Evolutionary conservation across 2,113 vertebrate species (phyloP), one percentile per base, ranked within the genome.

Genomic region (Paradisaea rubra): DNA sequence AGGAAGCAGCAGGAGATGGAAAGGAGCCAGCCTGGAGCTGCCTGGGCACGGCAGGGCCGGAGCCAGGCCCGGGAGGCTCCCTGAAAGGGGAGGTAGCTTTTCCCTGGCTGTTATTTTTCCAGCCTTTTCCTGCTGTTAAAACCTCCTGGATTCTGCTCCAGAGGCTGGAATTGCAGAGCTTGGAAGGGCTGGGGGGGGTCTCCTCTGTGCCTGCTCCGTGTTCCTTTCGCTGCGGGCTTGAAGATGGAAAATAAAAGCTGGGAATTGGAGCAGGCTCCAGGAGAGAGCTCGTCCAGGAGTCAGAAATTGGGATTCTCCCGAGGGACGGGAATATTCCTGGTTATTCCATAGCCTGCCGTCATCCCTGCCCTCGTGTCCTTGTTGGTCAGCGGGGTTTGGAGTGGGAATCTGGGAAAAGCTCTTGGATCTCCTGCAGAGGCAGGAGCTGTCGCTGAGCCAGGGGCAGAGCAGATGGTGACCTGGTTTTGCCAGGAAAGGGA

Each of bases 391-490:
- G 10, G 59, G 59, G 28, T 7, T 7, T 42, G 74, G 18, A 15
- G 24, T 3, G 49, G 76, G 50, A 25, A 66, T 45, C 1, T 9
- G 10, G 73, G 79, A 39, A 20, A 30, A n/a, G 83, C 8, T 1
- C 35, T 7, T 37, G 79, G 18, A 22, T 57, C 59, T 92, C 86
- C 64, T 31, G 89, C 83, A 66, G 86, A 63, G 74, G 57, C 93
- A 53, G 94, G 74, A 53, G 28, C 93, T 92, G 95, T 53, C 24
- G 5, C 37, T 12, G 15, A 64, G 89, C 82, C 91, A 71, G 88
- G 37, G 88, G 78, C 77, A 84, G 61, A 94, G 89, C 95, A 95
- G 91, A 92, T 95, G 94, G 94, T 94, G 89, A 87, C 93, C 93
- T 89, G 94, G 4, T 72, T 85, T 64, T 74, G 91, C 84, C 93